Conservation (phyloP, 92 coral and sea anemone genomes). For the Porites lobata region DNA sequence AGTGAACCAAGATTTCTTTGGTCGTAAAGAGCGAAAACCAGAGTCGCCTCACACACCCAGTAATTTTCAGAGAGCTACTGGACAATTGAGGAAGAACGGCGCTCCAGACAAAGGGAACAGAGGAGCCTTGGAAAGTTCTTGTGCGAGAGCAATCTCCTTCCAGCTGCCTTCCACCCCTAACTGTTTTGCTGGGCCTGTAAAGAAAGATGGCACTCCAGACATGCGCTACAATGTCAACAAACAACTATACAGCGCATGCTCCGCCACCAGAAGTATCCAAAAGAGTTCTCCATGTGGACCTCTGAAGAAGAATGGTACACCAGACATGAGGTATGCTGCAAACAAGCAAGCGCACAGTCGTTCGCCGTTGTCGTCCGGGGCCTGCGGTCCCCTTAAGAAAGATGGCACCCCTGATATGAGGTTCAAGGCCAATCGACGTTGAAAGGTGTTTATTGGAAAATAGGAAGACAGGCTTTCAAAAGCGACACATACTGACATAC, state of each 20-base stretch:
- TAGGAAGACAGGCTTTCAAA: too few species aligned
- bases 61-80: background rate
- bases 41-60: background rate
- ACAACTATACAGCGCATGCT: background rate
- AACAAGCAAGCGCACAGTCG: background rate
- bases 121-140: background rate
- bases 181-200: slow-evolving; percentile 30
- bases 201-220: slow-evolving; percentile 75
- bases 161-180: background rate
- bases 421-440: slow-evolving; percentile 17
- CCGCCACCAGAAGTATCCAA: background rate
- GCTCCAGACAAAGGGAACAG: slow-evolving; percentile 49
- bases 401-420: slow-evolving; percentile 66
- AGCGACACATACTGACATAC: too few species aligned
- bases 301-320: slow-evolving; percentile 52
- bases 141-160: background rate
- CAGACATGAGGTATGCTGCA: slow-evolving; percentile 57
- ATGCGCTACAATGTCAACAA: slow-evolving; percentile 66
- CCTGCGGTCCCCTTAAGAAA: slow-evolving; percentile 55
- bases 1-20: slow-evolving; percentile 21
- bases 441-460: too few species aligned
- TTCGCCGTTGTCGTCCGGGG: background rate
- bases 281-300: slow-evolving; percentile 20
- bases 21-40: background rate
- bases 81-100: slow-evolving; percentile 56